Conservation (phyloP, 2,888 invertebrate species). For the Plemyria rubiginata region DNA sequence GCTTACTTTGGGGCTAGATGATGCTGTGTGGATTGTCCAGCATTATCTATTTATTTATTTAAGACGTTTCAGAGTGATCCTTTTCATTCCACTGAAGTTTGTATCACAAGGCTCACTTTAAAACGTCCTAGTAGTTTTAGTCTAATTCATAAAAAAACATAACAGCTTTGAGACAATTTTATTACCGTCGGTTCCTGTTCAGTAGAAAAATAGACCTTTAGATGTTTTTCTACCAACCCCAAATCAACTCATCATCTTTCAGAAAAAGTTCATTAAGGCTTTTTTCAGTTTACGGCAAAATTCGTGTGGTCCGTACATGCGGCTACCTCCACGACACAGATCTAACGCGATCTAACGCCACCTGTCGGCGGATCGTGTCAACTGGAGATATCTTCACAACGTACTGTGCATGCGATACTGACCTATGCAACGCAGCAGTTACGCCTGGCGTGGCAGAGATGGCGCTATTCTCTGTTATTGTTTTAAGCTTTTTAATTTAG, state of each 20-base stretch:
- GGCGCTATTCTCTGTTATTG: slow-evolving; percentile 46
- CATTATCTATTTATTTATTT: too few relatives aligned
- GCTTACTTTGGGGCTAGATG: too few relatives aligned
- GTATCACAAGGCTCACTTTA: too few relatives aligned
- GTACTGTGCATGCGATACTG: slow-evolving; percentile 91
- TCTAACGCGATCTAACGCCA: slow-evolving; percentile 69
- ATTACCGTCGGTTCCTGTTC: too few relatives aligned
- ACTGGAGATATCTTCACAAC: slow-evolving; percentile 89
- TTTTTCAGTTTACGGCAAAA: slow-evolving; percentile 89
- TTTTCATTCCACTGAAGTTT: too few relatives aligned
- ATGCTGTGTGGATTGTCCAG: too few relatives aligned
- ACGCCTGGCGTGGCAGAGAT: slow-evolving; percentile 43
- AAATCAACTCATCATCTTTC: slow-evolving; percentile 49
- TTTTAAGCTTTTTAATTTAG: slow-evolving; percentile 27
- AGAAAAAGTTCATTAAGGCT: slow-evolving; percentile 52
- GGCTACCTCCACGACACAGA: slow-evolving; percentile 89
- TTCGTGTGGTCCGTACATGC: slow-evolving; percentile 91
- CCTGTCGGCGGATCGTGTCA: slow-evolving; percentile 88
- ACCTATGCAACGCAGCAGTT: slow-evolving; percentile 88
- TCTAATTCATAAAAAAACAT: too few relatives aligned
- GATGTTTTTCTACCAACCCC: too few relatives aligned
- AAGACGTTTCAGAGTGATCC: too few relatives aligned
- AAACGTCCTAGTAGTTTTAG: too few relatives aligned
- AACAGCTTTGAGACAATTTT: too few relatives aligned
- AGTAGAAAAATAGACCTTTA: slow-evolving; percentile 3